These are phyloP conservation scores for Taurulus bubalis DNA, from an alignment of 2,113 vertebrate species.

Conservation along the genomic window DNA sequence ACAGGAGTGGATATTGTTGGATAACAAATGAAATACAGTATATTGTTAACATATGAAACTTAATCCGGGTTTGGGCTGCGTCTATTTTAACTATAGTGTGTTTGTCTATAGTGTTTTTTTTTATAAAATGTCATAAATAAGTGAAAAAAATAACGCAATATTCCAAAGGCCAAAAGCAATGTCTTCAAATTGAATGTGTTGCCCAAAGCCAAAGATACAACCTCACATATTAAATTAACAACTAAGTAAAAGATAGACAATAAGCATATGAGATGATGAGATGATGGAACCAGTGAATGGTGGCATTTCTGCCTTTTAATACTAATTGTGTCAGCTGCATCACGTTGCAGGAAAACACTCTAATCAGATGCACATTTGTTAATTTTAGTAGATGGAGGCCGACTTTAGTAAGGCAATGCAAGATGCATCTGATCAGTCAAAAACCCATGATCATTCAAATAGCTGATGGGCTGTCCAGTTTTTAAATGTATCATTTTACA, in stretches of 20 bases:
- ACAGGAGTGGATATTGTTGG: not conserved
- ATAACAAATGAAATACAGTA: not conserved
- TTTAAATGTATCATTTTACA: not conserved
- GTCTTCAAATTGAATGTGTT: too few relatives aligned
- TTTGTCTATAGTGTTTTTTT: too few relatives aligned
- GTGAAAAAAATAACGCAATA: too few relatives aligned
- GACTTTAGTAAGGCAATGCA: not conserved
- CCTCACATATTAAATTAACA: not conserved
- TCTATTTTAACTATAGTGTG: not conserved
- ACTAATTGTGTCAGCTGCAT: not conserved
- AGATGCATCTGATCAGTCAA: not conserved
- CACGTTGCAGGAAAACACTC: not conserved
- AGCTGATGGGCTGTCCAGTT: too few relatives aligned
- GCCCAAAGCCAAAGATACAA: not conserved
- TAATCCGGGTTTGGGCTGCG: not conserved
- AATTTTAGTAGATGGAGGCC: not conserved
- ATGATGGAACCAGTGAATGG: not conserved
- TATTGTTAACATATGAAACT: not conserved
- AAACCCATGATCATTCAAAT: not conserved
- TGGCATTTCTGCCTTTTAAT: not conserved
- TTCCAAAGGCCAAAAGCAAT: not conserved
- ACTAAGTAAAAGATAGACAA: not conserved
- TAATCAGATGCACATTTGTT: not conserved
- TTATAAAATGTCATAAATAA: too few relatives aligned
- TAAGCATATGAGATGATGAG: too few relatives aligned